Evolutionary conservation across 1,140 invertebrate genomes (phyloP).

Genomic region (Drosophila auraria): DNA sequence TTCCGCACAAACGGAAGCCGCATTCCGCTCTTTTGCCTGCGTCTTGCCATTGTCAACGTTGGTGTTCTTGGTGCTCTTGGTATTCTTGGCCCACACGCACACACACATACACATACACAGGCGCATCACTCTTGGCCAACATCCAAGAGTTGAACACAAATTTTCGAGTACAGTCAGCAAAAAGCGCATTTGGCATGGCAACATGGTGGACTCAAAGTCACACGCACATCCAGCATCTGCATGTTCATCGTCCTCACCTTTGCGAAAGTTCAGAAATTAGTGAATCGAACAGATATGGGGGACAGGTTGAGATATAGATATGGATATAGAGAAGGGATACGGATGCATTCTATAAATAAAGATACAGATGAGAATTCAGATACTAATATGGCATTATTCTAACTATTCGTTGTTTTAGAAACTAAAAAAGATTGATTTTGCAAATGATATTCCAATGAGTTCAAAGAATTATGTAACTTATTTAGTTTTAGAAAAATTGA

Average conservation of each 20-base stretch:
- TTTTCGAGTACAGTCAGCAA: slow-evolving; percentile 80
- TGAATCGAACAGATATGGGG: slow-evolving; percentile 8
- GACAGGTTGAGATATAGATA: neutral
- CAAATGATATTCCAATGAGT: no score
- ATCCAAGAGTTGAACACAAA: slow-evolving; percentile 66
- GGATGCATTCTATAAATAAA: neutral
- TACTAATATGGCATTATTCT: neutral
- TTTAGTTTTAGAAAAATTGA: no score
- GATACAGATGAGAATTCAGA: no score
- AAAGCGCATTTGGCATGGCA: slow-evolving; percentile 55
- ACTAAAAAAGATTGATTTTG: no score
- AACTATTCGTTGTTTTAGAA: no score
- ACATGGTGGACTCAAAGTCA: slow-evolving; percentile 31
- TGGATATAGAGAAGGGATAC: no score
- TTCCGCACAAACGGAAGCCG: slow-evolving; percentile 79
- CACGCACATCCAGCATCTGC: slow-evolving; percentile 31
- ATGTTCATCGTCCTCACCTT: slow-evolving; percentile 16
- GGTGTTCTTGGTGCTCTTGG: neutral
- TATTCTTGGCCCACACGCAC: slow-evolving; percentile 56
- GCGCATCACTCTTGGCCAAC: slow-evolving; percentile 55
- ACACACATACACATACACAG: slow-evolving; percentile 18
- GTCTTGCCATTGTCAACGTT: slow-evolving; percentile 69
- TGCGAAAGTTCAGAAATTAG: slow-evolving; percentile 52
- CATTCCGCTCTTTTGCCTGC: slow-evolving; percentile 44
- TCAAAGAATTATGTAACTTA: no score